Conservation (phyloP, 2,113 vertebrate genomes). For the Oncorhynchus gorbuscha region DNA sequence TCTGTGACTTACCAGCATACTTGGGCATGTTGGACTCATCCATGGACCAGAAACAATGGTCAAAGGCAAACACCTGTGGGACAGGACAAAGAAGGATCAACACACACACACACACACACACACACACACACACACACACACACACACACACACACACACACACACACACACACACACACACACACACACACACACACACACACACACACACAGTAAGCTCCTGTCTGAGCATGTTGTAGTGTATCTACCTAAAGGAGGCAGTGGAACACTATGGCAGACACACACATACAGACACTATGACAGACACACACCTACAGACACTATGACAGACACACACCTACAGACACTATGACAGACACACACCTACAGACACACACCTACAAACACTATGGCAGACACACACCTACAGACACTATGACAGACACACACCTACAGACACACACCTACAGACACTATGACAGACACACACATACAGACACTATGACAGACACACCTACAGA, state of each 20-base stretch:
- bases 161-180: not conserved
- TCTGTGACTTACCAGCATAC: conserved; percentile 87
- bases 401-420: no score
- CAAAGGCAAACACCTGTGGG: conserved; percentile 94
- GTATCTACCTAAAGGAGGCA: not conserved
- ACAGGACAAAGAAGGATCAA: conserved; percentile 33
- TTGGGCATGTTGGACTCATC: conserved; percentile 93
- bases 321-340: no score
- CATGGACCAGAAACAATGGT: conserved; percentile 99
- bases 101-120: not conserved
- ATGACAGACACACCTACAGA: no score
- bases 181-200: not conserved
- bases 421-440: no score
- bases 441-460: no score
- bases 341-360: not conserved
- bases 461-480: no score
- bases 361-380: conserved; percentile 7
- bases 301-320: no score
- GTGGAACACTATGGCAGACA: conserved; percentile 2
- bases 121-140: not conserved
- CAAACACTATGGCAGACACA: conserved; percentile 1
- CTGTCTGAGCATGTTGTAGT: conserved; percentile 39
- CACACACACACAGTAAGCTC: conserved; percentile 20
- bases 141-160: conserved; percentile 1
- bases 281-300: not conserved